phyloP scores from a whole-genome alignment of 1,140 invertebrate species.

The Papilio polytes region DNA sequence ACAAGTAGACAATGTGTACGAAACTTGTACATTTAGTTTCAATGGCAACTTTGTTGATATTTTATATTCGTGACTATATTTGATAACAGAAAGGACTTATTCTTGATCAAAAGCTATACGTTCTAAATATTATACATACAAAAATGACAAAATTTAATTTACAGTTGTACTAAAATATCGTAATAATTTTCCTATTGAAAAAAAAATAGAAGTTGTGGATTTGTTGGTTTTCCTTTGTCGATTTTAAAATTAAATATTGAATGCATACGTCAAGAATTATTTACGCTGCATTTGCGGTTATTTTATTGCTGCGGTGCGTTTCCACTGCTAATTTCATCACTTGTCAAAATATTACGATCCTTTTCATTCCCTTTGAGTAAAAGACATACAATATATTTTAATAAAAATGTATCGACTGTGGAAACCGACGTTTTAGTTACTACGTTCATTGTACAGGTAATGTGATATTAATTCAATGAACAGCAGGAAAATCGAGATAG shows the following conservation, averaged over 20 bases:
- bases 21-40: not conserved
- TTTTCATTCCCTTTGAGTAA: not conserved
- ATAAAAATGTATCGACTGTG: not conserved
- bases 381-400: not conserved
- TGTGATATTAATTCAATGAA: slow-evolving; percentile 1
- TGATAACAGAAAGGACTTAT: no score
- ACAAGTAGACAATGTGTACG: not conserved
- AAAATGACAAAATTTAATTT: not conserved
- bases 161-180: not conserved
- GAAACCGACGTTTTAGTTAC: not conserved
- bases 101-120: no score
- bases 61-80: not conserved
- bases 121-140: not conserved
- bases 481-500: slow-evolving; percentile 9
- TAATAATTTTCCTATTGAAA: not conserved
- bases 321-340: no score
- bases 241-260: not conserved
- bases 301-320: no score
- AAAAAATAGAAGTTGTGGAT: not conserved
- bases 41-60: not conserved
- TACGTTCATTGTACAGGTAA: not conserved
- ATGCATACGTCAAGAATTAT: not conserved
- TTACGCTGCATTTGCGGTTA: not conserved
- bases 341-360: no score
- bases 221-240: not conserved